Percentiles rank a stretch among this genome's conserved stretches.
These are phyloP conservation scores for Shargacucullia verbasci DNA, from an alignment of 2,888 invertebrate species.

Conservation along the genomic window DNA sequence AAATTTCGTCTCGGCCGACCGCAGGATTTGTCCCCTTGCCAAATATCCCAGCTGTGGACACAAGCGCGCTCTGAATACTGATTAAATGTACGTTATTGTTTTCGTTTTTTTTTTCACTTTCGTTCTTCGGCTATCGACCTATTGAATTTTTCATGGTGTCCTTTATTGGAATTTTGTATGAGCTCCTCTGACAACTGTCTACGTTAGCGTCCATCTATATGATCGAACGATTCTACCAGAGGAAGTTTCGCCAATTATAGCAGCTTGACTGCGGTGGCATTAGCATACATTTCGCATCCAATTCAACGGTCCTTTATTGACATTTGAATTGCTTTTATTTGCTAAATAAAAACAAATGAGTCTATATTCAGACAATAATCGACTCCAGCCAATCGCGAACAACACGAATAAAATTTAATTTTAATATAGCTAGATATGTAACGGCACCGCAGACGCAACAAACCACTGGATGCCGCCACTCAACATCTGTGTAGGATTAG, in stretches of 20 bases:
- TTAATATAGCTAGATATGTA: slow-evolving; percentile 42
- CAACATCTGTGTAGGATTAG: slow-evolving; percentile 54
- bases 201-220: slow-evolving; percentile 75
- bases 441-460: slow-evolving; percentile 14
- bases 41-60: slow-evolving; percentile 85
- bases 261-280: slow-evolving; percentile 69
- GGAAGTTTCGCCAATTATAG: slow-evolving; percentile 83
- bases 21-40: slow-evolving; percentile 80
- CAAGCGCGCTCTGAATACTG: slow-evolving; percentile 82
- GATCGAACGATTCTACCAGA: slow-evolving; percentile 73
- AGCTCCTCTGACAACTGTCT: slow-evolving; percentile 69
- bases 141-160: slow-evolving; percentile 85
- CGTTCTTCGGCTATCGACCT: slow-evolving; percentile 76
- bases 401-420: slow-evolving; percentile 58
- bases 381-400: slow-evolving; percentile 51
- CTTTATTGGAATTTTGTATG: slow-evolving; percentile 79
- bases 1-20: slow-evolving; percentile 61
- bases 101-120: slow-evolving; percentile 83
- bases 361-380: slow-evolving; percentile 68
- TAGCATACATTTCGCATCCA: slow-evolving; percentile 84
- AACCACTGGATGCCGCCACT: slow-evolving; percentile 28
- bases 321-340: slow-evolving; percentile 80
- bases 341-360: slow-evolving; percentile 81
- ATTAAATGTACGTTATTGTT: slow-evolving; percentile 84
- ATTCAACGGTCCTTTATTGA: slow-evolving; percentile 76